These are phyloP conservation scores for Platysternon megacephalum DNA, from an alignment of 2,113 vertebrate genomes.

Conservation along the genomic window DNA sequence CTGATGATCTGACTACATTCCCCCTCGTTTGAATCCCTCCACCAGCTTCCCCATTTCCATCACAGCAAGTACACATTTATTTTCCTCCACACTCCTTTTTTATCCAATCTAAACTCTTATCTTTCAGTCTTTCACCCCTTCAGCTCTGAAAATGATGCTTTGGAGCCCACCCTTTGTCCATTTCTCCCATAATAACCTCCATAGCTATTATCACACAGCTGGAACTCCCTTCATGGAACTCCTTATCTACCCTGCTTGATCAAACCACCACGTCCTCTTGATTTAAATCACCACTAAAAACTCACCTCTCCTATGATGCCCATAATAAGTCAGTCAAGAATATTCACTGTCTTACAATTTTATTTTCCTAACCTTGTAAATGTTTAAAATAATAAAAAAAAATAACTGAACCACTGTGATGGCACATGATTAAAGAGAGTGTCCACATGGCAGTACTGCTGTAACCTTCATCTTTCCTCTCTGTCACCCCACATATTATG, in stretches of 20 bases:
- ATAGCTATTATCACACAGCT: not conserved
- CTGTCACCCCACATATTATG: not conserved
- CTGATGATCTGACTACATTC: not conserved
- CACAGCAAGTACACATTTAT: not conserved
- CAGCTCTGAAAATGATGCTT: not conserved
- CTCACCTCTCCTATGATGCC: not conserved
- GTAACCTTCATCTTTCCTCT: not conserved
- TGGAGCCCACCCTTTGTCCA: not conserved
- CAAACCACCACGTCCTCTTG: not conserved
- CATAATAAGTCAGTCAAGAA: not conserved
- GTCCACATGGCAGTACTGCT: too few species aligned
- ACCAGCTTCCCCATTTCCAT: not conserved
- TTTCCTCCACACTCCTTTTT: not conserved
- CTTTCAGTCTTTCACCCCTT: fast-evolving
- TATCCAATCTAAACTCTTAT: not conserved
- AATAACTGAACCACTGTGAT: not conserved
- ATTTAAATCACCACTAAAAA: not conserved
- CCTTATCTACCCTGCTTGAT: not conserved
- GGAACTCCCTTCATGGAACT: not conserved
- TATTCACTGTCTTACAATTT: not conserved
- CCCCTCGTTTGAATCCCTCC: not conserved
- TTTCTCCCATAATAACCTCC: not conserved
- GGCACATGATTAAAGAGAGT: not conserved
- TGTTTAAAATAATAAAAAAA: not conserved
- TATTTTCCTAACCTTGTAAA: slow-evolving; percentile 14